A percentile compares a stretch with the other conserved stretches of the same genome.
Evolutionary conservation across 2,113 vertebrate species (phyloP).

Genomic region (Epinephelus moara): DNA sequence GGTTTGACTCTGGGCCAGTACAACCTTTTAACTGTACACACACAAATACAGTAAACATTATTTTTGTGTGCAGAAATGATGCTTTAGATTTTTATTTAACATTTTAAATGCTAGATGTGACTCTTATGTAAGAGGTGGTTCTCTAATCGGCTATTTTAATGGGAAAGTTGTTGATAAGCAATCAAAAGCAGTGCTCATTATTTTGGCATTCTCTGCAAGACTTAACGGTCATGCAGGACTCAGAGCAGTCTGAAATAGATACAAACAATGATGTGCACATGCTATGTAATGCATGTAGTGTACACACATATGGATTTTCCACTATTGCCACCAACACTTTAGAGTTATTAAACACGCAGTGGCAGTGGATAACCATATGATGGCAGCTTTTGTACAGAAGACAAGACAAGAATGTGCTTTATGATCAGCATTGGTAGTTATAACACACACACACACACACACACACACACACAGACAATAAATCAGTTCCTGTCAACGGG

Average conservation of each 20-base stretch:
- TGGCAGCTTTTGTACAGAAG: constrained; percentile 55
- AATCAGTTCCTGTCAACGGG: not conserved
- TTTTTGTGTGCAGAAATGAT: not conserved
- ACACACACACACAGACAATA: not conserved
- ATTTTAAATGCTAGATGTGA: not conserved
- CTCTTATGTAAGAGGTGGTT: not conserved
- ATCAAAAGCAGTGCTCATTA: not conserved
- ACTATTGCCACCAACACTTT: not conserved
- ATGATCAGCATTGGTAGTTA: constrained; percentile 4
- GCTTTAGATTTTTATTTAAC: not conserved
- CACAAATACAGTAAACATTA: not conserved
- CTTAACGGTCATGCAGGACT: not conserved
- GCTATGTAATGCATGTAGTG: not conserved
- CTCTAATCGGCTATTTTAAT: not conserved
- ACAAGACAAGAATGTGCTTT: constrained; percentile 5
- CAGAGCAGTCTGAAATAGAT: not conserved
- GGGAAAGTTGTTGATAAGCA: not conserved
- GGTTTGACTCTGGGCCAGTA: not conserved
- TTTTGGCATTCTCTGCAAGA: not conserved
- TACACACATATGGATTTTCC: not conserved
- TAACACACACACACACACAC: constrained; percentile 1
- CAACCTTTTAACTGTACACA: not conserved
- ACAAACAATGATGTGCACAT: not conserved
- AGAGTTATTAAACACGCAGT: constrained; percentile 11
- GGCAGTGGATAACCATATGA: constrained; percentile 30